Evolutionary conservation across 2,797 vertebrate genomes (phyloP).

Genomic region (Phrynocephalus vlangalii): DNA sequence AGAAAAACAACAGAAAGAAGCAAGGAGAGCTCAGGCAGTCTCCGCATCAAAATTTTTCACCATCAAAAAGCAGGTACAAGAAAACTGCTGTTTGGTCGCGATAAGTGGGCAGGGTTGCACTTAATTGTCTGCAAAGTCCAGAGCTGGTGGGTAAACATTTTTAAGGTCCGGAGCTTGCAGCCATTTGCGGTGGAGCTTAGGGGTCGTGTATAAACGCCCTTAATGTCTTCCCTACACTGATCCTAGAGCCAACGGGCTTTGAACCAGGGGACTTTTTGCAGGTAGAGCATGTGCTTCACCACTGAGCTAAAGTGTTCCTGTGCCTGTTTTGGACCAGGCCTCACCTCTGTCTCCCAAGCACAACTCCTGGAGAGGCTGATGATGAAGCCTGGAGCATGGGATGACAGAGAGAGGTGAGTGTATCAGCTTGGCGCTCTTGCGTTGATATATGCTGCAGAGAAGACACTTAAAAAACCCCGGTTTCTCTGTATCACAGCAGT

Average conservation of each 20-base stretch:
- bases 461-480: background rate
- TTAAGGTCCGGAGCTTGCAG: too few relatives aligned
- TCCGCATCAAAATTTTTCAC: too few relatives aligned
- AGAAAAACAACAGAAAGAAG: too few relatives aligned
- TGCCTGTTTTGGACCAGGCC: background rate
- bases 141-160: too few relatives aligned
- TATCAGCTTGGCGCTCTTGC: background rate
- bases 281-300: background rate
- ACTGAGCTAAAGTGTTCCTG: background rate
- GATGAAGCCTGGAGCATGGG: too few relatives aligned
- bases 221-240: background rate
- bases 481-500: constrained; percentile 57
- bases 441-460: background rate
- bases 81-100: too few relatives aligned
- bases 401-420: background rate
- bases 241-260: background rate
- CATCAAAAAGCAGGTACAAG: too few relatives aligned
- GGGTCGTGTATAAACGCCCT: too few relatives aligned
- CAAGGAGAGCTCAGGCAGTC: too few relatives aligned
- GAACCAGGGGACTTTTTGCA: background rate
- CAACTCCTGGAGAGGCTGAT: background rate
- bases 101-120: too few relatives aligned
- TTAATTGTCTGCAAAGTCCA: too few relatives aligned
- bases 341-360: background rate
- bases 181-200: too few relatives aligned